Conservation (phyloP, 1,140 invertebrate genomes). For the Augochlora pura region DNA sequence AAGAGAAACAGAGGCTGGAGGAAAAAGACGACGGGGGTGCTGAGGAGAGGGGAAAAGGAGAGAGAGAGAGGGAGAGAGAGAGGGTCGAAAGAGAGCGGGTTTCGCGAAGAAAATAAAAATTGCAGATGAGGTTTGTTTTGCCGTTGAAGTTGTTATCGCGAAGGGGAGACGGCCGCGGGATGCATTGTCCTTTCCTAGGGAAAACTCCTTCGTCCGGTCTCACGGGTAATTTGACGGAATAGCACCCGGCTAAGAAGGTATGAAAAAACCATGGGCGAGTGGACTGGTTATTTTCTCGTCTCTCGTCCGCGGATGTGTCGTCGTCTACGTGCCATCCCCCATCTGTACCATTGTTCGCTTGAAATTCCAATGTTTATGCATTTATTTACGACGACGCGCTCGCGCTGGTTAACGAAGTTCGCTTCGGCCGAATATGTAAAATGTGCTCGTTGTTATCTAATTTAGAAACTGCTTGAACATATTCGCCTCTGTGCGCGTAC, state of each 20-base stretch:
- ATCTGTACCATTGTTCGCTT: too few species aligned
- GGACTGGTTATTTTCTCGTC: constrained; percentile 2
- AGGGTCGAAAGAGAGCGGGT: background rate
- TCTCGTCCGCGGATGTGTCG: background rate
- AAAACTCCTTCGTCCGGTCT: constrained; percentile 1
- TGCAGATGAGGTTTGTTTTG: constrained; percentile 15
- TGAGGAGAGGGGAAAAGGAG: too few species aligned
- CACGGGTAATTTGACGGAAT: constrained; percentile 28
- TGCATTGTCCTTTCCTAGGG: background rate
- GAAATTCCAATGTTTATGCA: background rate
- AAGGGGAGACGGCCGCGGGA: background rate
- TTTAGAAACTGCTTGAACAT: too few species aligned
- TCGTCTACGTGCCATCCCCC: too few species aligned
- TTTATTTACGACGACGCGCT: too few species aligned
- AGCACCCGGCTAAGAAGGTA: background rate
- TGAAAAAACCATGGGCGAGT: constrained; percentile 30
- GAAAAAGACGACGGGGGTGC: too few species aligned
- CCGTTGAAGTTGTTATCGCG: constrained; percentile 33
- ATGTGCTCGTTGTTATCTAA: too few species aligned
- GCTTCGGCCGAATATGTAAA: too few species aligned
- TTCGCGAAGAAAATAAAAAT: constrained; percentile 10
- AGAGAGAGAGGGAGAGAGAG: too few species aligned
- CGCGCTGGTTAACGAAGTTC: too few species aligned
- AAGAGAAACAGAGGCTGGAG: too few species aligned
- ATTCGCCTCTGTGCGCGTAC: too few species aligned